phyloP scores from a whole-genome alignment of 2,888 invertebrate genomes.

The Scaptomyza caliginosa region DNA sequence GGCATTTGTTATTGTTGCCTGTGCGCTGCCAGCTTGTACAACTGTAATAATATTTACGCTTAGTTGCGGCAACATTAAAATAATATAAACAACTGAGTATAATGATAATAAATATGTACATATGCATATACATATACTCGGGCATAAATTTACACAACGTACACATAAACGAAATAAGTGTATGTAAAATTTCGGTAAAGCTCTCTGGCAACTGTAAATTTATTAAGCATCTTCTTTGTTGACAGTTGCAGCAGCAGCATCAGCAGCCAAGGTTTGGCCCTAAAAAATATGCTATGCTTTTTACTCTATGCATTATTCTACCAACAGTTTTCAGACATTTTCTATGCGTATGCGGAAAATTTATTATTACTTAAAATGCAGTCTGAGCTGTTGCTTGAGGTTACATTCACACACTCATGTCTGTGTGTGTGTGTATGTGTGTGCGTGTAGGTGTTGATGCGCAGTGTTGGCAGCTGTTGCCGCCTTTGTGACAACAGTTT shows the following conservation, averaged over 20 bases:
- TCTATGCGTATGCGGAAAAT: slow-evolving; percentile 36
- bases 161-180: not conserved
- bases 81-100: slow-evolving; percentile 67
- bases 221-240: slow-evolving; percentile 35
- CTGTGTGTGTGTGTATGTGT: slow-evolving; percentile 12
- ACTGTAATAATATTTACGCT: slow-evolving; percentile 68
- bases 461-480: slow-evolving; percentile 75
- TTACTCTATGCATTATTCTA: slow-evolving; percentile 16
- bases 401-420: slow-evolving; percentile 19
- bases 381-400: slow-evolving; percentile 35
- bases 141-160: slow-evolving; percentile 46
- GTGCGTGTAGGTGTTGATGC: slow-evolving; percentile 65
- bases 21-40: slow-evolving; percentile 32
- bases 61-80: slow-evolving; percentile 63
- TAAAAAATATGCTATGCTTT: slow-evolving; percentile 34
- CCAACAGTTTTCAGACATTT: slow-evolving; percentile 26
- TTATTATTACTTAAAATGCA: slow-evolving; percentile 58
- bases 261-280: slow-evolving; percentile 4
- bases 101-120: slow-evolving; percentile 65
- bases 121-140: slow-evolving; percentile 16
- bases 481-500: slow-evolving; percentile 70
- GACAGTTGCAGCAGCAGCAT: slow-evolving; percentile 23
- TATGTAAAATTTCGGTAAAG: slow-evolving; percentile 7
- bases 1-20: slow-evolving; percentile 46
- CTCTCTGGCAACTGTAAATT: slow-evolving; percentile 31